A percentile compares a stretch with the other conserved stretches of the same genome.
Evolutionary conservation across 2,888 invertebrate genomes (phyloP).

Genomic region (Blastobasis adustella): DNA sequence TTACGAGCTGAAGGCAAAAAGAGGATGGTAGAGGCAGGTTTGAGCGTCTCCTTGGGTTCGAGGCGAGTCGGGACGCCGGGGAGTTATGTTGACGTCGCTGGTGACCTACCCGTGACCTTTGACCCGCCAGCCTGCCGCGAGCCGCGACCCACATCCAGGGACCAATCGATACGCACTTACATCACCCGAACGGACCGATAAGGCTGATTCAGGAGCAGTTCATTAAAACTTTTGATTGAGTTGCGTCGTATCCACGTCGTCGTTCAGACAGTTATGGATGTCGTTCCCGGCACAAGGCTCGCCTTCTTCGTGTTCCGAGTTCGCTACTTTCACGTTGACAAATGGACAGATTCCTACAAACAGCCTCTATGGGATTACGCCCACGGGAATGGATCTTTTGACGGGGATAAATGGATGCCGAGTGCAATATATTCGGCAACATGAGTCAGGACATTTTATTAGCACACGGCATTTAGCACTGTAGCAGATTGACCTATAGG

Average conservation of each 20-base stretch:
- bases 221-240: conserved; percentile 39
- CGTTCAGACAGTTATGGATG: too few species aligned
- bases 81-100: conserved; percentile 46
- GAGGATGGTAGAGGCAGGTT: conserved; percentile 32
- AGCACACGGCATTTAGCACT: too few species aligned
- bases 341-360: background rate
- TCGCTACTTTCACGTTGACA: background rate
- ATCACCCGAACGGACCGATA: conserved; percentile 27
- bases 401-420: background rate
- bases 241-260: conserved; percentile 12
- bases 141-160: conserved; percentile 60
- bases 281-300: too few species aligned
- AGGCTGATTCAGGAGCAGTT: conserved; percentile 19
- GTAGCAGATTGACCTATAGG: too few species aligned
- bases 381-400: conserved; percentile 1
- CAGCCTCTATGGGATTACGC: background rate
- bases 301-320: background rate
- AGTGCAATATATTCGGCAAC: background rate
- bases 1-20: conserved; percentile 30
- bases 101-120: conserved; percentile 73
- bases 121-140: conserved; percentile 63
- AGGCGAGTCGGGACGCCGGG: conserved; percentile 23
- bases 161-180: conserved; percentile 53
- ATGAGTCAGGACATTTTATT: too few species aligned
- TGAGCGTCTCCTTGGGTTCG: conserved; percentile 27